Base-by-base conservation (phyloP, 2,113 vertebrate genomes). In the Notothenia coriiceps region DNA sequence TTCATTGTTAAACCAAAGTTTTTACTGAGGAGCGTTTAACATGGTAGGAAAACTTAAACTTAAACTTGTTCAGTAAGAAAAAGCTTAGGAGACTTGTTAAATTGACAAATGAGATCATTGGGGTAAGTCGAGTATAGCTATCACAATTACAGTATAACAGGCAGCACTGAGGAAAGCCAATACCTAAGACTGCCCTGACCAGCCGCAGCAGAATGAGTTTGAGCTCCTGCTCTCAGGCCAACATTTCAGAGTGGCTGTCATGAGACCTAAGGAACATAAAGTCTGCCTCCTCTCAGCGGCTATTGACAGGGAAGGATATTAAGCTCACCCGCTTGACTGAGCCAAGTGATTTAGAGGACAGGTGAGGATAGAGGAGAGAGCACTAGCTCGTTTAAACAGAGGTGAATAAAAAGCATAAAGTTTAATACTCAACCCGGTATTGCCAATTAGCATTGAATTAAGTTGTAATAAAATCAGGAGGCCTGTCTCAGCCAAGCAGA, bases 301-400 rank as follows among this genome's bases (percentile, higher is more conserved):
- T 80, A 86, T 86, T 82, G 85, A 90, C 85, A 89, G 66, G 69
- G 61, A 76, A 66, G 78, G 80, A 84, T 87, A 87, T 88, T 78
- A 87, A 83, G 76, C 83, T 63, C 54, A 74, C 8, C 25, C 44
- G 40, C 54, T 80, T 66, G 62, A 89, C 73, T 70, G 63, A 80
- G 70, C 33, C 43, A 68, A 80, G 68, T 85, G 77, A 87, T 84
- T 91, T 82, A 68, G 72, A 87, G 76, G 71, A 83, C 70, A 71
- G 64, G 60, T 83, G 73, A 81, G 64, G 25, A 54, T 59, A 82
- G 62, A 87, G 47, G 57, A 80, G 29, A 70, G 57, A 61, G 44
- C 74, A 15, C 35, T 47, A 33, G 79, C 29, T 54, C 64, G 29
- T 73, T 49, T 77, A 40, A 35, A 70, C 25, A 66, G 64, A 43